phyloP scores from a whole-genome alignment of 2,113 vertebrate species.

The Poecile atricapillus region DNA sequence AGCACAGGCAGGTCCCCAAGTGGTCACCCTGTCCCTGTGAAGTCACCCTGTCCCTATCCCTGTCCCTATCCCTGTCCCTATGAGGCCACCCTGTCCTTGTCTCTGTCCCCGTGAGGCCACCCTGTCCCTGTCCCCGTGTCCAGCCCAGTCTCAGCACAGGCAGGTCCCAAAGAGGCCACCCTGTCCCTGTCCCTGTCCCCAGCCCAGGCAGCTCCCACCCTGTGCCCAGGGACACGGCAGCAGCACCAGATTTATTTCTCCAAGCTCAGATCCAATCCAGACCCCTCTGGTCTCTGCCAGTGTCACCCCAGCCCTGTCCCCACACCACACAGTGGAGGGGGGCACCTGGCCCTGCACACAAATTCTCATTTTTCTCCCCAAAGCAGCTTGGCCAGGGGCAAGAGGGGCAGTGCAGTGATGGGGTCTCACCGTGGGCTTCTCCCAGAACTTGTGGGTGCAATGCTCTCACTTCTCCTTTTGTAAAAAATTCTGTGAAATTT shows the following conservation, averaged over 20 bases:
- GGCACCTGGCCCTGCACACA: not conserved
- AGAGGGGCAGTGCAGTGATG: not conserved
- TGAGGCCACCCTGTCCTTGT: too few relatives aligned
- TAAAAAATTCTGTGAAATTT: too few relatives aligned
- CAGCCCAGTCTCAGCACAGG: too few relatives aligned
- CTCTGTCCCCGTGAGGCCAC: too few relatives aligned
- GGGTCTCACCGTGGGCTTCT: not conserved
- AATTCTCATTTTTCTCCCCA: not conserved
- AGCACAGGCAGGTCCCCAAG: too few relatives aligned
- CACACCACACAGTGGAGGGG: not conserved
- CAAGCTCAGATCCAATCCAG: not conserved
- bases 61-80: too few relatives aligned
- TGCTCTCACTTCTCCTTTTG: not conserved
- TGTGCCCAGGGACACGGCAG: fast-evolving
- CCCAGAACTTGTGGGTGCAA: not conserved
- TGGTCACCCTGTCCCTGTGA: too few relatives aligned
- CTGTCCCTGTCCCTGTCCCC: too few relatives aligned
- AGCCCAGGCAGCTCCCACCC: not conserved
- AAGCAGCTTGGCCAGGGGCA: not conserved
- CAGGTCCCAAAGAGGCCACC: too few relatives aligned
- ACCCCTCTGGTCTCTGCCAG: too few relatives aligned
- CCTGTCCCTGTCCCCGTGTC: too few relatives aligned
- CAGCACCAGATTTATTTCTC: not conserved
- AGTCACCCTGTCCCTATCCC: too few relatives aligned
- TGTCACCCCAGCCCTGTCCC: not conserved